Evolutionary conservation across 23 tunicate genomes (phyloP).

Genomic region (Botrylloides violaceus): DNA sequence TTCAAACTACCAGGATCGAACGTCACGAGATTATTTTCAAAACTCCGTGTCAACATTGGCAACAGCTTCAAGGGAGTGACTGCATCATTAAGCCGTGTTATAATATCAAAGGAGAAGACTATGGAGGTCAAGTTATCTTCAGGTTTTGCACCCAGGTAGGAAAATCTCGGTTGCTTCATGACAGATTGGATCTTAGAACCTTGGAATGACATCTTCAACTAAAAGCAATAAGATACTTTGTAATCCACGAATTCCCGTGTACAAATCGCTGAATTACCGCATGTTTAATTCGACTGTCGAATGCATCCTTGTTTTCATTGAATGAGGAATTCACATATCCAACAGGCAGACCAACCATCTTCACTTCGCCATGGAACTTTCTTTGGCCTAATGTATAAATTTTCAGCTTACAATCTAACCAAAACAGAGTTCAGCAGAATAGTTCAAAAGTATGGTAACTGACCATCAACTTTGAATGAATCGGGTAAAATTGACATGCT

Average conservation of each 20-base stretch:
- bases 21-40: conserved; percentile 27
- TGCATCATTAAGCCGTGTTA: conserved; percentile 5
- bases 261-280: no score
- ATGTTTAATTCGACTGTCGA: conserved; percentile 3
- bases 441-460: background rate
- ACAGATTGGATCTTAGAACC: background rate
- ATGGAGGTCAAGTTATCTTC: background rate
- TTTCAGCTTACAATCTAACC: background rate
- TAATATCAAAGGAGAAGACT: background rate
- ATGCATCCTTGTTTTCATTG: conserved; percentile 25
- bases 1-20: no score
- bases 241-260: background rate
- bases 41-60: conserved; percentile 12
- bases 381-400: conserved; percentile 30
- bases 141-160: background rate
- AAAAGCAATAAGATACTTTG: background rate
- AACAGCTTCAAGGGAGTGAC: conserved; percentile 19
- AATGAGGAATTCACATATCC: conserved; percentile 24
- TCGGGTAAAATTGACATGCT: background rate
- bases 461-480: conserved; percentile 47
- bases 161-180: background rate
- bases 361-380: conserved; percentile 32
- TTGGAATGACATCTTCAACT: background rate
- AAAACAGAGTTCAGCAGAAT: background rate
- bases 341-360: conserved; percentile 17